Conservation (phyloP, 1,140 invertebrate species). For the Caerostris extrusa region DNA sequence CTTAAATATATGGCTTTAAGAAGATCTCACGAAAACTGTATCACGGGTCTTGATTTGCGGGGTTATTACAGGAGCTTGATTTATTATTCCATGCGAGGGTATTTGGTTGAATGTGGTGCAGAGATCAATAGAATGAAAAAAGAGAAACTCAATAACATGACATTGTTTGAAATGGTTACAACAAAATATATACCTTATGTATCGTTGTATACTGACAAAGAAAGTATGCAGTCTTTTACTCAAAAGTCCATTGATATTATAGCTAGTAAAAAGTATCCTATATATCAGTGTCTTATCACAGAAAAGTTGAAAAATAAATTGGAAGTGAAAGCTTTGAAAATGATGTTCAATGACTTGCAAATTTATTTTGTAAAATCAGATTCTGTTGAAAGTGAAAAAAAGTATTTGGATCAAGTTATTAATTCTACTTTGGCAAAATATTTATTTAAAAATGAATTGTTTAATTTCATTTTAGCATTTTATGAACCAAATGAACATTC, state of each 20-base stretch:
- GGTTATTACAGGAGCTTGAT: background rate
- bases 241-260: conserved; percentile 4
- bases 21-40: background rate
- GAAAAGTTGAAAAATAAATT: conserved; percentile 4
- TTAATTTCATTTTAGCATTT: conserved; percentile 19
- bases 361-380: background rate
- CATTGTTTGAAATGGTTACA: background rate
- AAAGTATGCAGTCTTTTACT: conserved; percentile 4
- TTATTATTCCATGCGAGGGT: background rate
- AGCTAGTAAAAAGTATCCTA: background rate
- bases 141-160: background rate
- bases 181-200: background rate
- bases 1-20: background rate
- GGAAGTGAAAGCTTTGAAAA: background rate
- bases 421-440: conserved; percentile 3
- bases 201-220: background rate
- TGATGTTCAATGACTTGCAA: background rate
- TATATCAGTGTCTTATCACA: background rate
- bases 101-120: background rate
- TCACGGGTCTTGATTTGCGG: background rate
- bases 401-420: background rate
- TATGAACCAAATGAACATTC: background rate
- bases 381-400: background rate
- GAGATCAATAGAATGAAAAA: background rate
- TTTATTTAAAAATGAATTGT: conserved; percentile 11